A percentile compares a stretch with the other conserved stretches of the same genome.
These are phyloP conservation scores for Ursus arctos DNA, from an alignment of 2,113 vertebrate genomes.

Conservation along the genomic window DNA sequence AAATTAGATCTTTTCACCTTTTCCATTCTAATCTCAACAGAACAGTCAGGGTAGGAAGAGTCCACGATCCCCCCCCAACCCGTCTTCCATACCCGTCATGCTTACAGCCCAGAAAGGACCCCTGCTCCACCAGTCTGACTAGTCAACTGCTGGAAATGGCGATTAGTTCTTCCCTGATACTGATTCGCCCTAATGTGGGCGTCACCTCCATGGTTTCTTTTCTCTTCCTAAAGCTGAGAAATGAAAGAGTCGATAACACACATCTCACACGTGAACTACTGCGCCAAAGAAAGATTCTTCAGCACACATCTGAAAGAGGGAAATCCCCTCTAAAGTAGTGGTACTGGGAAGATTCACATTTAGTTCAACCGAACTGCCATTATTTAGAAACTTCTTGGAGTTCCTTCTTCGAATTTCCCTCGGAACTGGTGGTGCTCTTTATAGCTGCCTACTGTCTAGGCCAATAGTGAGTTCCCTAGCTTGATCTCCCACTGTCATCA, in stretches of 20 bases:
- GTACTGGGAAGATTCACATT: neutral
- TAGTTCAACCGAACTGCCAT: neutral
- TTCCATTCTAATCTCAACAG: constrained; percentile 43
- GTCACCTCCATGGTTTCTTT: neutral
- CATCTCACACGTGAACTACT: neutral
- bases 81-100: neutral
- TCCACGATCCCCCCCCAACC: neutral
- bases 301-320: neutral
- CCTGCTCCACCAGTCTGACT: neutral
- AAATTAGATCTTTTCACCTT: constrained; percentile 62
- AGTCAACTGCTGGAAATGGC: neutral
- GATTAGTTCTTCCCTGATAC: neutral
- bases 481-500: neutral
- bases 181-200: neutral
- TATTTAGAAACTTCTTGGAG: neutral
- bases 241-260: neutral
- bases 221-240: constrained; percentile 37
- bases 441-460: neutral
- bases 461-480: neutral
- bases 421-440: neutral
- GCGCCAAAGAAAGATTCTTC: neutral
- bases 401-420: neutral
- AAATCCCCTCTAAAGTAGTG: neutral
- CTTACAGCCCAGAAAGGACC: neutral
- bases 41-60: neutral